Evolutionary conservation across 2,797 vertebrate genomes (phyloP), one percentile per base, ranked within the genome.

Genomic region (Limnodromus scolopaceus): DNA sequence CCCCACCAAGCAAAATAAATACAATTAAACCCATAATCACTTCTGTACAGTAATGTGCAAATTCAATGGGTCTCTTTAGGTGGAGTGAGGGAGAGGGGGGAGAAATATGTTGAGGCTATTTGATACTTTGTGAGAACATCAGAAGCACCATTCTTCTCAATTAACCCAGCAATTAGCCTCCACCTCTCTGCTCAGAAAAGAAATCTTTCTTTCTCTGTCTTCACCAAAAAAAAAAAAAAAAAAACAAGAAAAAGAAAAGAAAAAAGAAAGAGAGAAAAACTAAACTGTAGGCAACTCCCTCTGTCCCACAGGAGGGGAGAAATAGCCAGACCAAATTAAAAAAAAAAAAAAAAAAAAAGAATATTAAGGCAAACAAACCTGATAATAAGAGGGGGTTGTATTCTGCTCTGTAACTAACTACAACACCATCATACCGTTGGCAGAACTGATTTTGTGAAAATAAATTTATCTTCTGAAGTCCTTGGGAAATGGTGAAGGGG

Each of bases 1-100:
- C 92, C 93, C 92, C 88, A 97, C 97, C 88, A 97, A 97, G 94
- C 76, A 97, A 98, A 98, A 98, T 96, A 97, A 98, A 97, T 89
- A 97, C 93, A 93, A 97, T 94, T 98, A 97, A 96, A 95, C 61
- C 86, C 92, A 84, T 97, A 97, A 98, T 97, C 97, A 97, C 96
- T 97, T 96, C 87, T 94, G 93, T 93, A 96, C 91, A 97, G 95
- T 92, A 86, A 97, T 53, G 95, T 76, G 86, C 38, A 86, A 77
- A 93, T 86, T 94, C 96, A 96, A 96, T 80, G 70, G 81, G 57
- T 92, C 93, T 97, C 96, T 96, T 96, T 97, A 82, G 82, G 93
- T 96, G 90, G 72, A 90, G 66, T 32, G 64, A 83, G 92, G 74
- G 83, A 90, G 89, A 93, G 96, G 89, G 94, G 84, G 92, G 84